phyloP scores from a whole-genome alignment of 2,113 vertebrate genomes.

The Stomatorhinus ivindoensis region DNA sequence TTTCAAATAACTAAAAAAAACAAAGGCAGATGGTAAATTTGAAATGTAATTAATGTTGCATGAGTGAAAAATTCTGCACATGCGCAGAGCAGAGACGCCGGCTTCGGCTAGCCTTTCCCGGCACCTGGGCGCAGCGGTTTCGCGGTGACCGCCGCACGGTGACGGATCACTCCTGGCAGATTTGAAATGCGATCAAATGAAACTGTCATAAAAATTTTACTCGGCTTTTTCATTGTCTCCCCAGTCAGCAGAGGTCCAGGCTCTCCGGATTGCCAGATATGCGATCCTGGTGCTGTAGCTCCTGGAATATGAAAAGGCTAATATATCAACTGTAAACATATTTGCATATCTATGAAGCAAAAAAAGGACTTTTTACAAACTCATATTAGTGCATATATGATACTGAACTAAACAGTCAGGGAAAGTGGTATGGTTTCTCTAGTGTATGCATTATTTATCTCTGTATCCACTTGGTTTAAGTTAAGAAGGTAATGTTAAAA shows the following conservation, averaged over 20 bases:
- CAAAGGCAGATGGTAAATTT: not conserved
- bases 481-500: not conserved
- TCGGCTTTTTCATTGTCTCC: not conserved
- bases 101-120: not conserved
- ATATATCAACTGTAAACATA: not conserved
- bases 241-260: slow-evolving; percentile 3
- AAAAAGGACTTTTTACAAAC: not conserved
- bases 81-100: not conserved
- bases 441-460: not conserved
- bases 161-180: slow-evolving; percentile 3
- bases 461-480: not conserved
- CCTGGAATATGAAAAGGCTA: not conserved
- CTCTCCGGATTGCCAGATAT: slow-evolving; percentile 4
- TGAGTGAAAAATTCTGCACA: not conserved
- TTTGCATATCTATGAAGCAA: slow-evolving; percentile 1
- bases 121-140: not conserved
- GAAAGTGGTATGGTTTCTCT: not conserved
- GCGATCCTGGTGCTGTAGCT: not conserved
- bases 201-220: slow-evolving; percentile 18
- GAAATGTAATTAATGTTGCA: slow-evolving; percentile 1
- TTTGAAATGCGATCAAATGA: slow-evolving; percentile 14
- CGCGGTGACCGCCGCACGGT: not conserved
- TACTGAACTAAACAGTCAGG: not conserved
- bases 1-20: not conserved
- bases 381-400: not conserved